Conservation (phyloP, 1,140 invertebrate species). For the Eriocheir sinensis region DNA sequence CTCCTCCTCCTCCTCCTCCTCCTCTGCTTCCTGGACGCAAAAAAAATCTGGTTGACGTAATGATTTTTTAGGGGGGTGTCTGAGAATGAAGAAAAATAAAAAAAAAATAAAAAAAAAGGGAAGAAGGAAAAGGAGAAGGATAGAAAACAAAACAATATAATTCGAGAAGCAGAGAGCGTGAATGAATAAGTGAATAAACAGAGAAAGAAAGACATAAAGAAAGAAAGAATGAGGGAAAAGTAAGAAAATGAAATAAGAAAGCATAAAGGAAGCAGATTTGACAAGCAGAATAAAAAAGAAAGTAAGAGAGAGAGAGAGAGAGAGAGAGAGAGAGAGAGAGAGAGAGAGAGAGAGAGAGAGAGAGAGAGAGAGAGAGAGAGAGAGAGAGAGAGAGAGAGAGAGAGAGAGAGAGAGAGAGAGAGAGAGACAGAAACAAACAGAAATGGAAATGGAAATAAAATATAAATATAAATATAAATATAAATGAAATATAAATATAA, state of each 20-base stretch:
- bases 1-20: not conserved
- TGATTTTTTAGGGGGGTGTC: too few species aligned
- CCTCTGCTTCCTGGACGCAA: too few species aligned
- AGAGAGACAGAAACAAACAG: too few species aligned
- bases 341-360: not conserved
- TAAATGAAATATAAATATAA: too few species aligned
- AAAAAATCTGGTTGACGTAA: too few species aligned
- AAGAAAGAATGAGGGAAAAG: not conserved
- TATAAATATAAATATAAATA: too few species aligned
- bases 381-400: not conserved
- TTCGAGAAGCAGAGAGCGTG: not conserved
- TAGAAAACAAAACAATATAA: not conserved
- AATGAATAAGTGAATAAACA: not conserved
- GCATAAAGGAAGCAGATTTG: not conserved
- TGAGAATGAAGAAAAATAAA: not conserved
- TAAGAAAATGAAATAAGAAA: not conserved
- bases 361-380: not conserved
- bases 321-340: too few species aligned
- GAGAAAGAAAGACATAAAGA: not conserved
- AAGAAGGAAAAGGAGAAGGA: not conserved
- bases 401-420: not conserved
- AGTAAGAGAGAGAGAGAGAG: too few species aligned
- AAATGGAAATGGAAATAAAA: too few species aligned
- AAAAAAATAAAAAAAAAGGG: not conserved
- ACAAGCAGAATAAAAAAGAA: not conserved